phyloP scores from a whole-genome alignment of 2,797 vertebrate species.

The Geotrypetes seraphini region DNA sequence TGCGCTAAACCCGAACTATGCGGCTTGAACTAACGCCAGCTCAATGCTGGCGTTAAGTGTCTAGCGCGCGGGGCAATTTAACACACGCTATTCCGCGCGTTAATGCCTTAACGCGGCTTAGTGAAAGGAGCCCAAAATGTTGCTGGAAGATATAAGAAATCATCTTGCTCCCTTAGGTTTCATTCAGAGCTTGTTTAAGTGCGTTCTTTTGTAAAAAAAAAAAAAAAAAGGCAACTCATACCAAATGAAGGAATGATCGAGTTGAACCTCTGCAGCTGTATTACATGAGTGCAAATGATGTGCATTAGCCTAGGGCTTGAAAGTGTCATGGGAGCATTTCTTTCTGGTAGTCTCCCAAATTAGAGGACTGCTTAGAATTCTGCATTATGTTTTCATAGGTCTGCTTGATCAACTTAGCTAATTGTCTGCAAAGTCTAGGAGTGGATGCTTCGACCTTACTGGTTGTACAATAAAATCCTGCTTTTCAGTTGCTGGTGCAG shows the following conservation, averaged over 20 bases:
- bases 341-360: conserved; percentile 15
- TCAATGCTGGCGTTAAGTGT: too few species aligned
- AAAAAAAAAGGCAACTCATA: conserved; percentile 5
- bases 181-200: conserved; percentile 13
- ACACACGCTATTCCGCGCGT: too few species aligned
- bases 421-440: conserved; percentile 14
- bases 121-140: too few species aligned
- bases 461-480: conserved; percentile 28
- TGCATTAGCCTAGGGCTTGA: too few species aligned
- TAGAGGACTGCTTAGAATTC: too few species aligned
- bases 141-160: conserved; percentile 2
- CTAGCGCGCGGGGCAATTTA: too few species aligned
- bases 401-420: not conserved
- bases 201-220: too few species aligned
- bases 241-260: not conserved
- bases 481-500: conserved; percentile 20
- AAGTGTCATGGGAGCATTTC: too few species aligned
- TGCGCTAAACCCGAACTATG: too few species aligned
- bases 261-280: not conserved
- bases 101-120: too few species aligned
- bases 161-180: conserved; percentile 12
- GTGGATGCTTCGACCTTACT: conserved; percentile 15
- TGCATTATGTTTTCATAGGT: conserved; percentile 2
- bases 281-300: too few species aligned
- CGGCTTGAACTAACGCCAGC: too few species aligned